Evolutionary conservation across 2,888 invertebrate species (phyloP), one percentile per base, ranked within the genome.

Genomic region (Stomorhina lunata): DNA sequence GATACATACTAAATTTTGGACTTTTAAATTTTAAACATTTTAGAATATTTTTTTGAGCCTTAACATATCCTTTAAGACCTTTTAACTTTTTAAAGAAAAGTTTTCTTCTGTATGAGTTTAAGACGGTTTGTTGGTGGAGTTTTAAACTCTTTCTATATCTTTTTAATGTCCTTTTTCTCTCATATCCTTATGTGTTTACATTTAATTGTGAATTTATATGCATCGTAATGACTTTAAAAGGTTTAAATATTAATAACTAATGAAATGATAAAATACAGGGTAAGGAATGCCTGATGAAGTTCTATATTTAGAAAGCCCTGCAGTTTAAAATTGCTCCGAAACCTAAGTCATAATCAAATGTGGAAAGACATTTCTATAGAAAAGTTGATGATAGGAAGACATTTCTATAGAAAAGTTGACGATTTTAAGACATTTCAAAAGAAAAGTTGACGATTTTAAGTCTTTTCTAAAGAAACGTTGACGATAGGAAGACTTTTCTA

Each of bases 211-310:
- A 84, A 86, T 87, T 87, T 87, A 86, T 87, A 87, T 87, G 87
- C 88, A 88, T 86, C 87, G 87, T 87, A 87, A 88, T 88, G 86
- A 86, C 86, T 87, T 86, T 85, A 84, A 85, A 85, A 86, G 87
- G 81, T 71, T 75, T 61, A 75, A 80, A 75, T 69, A 80, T 81
- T 77, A 65, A 76, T 69, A 79, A 73, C 53, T 81, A 73, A 80
- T 80, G 69, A 69, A 50, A 48, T 57, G 15, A 32, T 25, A 53
- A 34, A 66, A 17, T 76, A 59, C 76, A 76, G 66, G 66, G 22
- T 0, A 15, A 66, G 12, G 12, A 76, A 57, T 7, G 7, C 1
- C 2, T 1, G 12, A 12, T 6, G 1, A 25, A 12, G 15, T 2
- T 43, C 40, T 2, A 53, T 2, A 12, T 27, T 53, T 25, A n/a